These are phyloP conservation scores for Maccullochella peelii DNA, from an alignment of 2,113 vertebrate genomes.

Conservation along the genomic window DNA sequence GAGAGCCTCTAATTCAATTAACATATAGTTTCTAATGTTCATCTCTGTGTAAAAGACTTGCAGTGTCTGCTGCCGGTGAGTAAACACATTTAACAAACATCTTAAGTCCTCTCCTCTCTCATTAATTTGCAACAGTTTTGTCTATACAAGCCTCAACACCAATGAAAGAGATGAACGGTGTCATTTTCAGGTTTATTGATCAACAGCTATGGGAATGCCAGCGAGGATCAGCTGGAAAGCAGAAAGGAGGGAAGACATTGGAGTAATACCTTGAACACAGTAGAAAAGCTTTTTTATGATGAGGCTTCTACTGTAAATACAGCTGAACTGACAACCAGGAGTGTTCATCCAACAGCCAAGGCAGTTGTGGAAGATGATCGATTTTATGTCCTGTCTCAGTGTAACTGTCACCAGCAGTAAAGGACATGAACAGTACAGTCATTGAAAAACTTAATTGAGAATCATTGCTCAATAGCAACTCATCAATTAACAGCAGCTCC, in stretches of 20 bases:
- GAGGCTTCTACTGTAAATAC: too few relatives aligned
- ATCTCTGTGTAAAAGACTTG: background rate
- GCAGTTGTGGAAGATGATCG: too few relatives aligned
- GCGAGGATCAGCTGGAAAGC: background rate
- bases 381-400: too few relatives aligned
- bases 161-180: background rate
- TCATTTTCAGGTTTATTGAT: conserved; percentile 2
- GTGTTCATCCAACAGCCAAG: too few relatives aligned
- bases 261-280: background rate
- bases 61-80: background rate
- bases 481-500: too few relatives aligned
- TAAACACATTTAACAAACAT: conserved; percentile 22
- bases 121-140: conserved; percentile 14
- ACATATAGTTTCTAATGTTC: background rate
- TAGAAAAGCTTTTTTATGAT: too few relatives aligned
- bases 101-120: background rate
- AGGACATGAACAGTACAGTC: too few relatives aligned
- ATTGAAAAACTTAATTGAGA: too few relatives aligned
- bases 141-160: background rate
- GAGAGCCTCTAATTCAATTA: conserved; percentile 6
- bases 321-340: too few relatives aligned
- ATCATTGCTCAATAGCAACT: too few relatives aligned
- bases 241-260: background rate
- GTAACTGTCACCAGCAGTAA: too few relatives aligned
- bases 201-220: background rate